phyloP scores from a whole-genome alignment of 2,113 vertebrate genomes.

The Fulica atra region DNA sequence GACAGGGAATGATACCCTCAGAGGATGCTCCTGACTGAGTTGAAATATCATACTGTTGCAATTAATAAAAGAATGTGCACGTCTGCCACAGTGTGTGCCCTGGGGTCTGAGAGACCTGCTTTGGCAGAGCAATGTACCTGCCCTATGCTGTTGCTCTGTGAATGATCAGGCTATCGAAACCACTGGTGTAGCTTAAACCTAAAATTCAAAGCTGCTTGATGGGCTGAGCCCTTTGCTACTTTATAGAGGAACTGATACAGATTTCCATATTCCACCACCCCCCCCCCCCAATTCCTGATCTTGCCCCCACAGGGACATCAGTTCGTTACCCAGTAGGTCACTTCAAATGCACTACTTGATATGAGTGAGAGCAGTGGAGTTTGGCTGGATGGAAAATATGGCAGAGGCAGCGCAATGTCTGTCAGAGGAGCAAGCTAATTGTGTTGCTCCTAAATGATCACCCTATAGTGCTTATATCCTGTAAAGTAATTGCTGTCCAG shows the following conservation, averaged over 20 bases:
- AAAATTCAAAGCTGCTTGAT: neutral
- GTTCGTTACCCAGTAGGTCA: neutral
- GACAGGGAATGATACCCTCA: neutral
- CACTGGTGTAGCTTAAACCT: neutral
- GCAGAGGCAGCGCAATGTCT: neutral
- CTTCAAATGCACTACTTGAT: neutral
- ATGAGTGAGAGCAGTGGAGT: neutral
- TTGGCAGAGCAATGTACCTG: neutral
- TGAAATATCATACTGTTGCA: neutral
- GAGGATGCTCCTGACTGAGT: neutral
- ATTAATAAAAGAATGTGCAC: neutral
- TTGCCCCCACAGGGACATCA: neutral
- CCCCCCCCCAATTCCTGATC: neutral
- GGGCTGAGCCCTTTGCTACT: neutral
- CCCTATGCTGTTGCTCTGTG: neutral
- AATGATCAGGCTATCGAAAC: neutral
- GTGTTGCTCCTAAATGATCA: neutral
- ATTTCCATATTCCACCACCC: neutral
- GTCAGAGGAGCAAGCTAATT: neutral
- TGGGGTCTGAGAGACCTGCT: neutral
- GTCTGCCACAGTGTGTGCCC: neutral
- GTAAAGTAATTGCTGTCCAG: neutral
- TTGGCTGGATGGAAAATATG: neutral
- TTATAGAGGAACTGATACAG: neutral
- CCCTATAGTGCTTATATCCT: neutral